A percentile compares a stretch with the other conserved stretches of the same genome.
Evolutionary conservation across 2,797 vertebrate genomes (phyloP).

Genomic region (Cirrhinus molitorella): DNA sequence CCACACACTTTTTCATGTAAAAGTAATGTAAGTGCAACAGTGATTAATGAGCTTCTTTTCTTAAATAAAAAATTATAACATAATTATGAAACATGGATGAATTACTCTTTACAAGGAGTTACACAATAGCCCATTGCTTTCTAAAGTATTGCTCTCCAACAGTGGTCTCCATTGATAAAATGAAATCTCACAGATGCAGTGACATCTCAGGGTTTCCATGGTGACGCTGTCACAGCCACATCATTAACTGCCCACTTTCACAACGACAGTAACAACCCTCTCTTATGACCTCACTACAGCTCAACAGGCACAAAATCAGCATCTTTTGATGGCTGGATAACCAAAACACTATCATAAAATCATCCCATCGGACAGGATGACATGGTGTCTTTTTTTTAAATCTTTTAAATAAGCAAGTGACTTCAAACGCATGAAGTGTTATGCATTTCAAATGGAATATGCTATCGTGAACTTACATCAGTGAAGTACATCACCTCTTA

Average conservation of each 20-base stretch:
- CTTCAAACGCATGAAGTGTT: slow-evolving; percentile 27
- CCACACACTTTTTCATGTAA: slow-evolving; percentile 5
- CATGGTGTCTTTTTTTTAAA: slow-evolving; percentile 15
- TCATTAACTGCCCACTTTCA: slow-evolving; percentile 50
- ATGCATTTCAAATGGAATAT: slow-evolving; percentile 40
- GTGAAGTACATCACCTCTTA: slow-evolving; percentile 23
- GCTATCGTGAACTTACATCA: slow-evolving; percentile 13
- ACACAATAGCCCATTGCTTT: slow-evolving; percentile 17
- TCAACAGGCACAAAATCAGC: slow-evolving; percentile 31
- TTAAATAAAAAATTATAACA: background rate
- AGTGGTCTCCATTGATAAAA: slow-evolving; percentile 47
- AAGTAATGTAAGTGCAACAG: background rate
- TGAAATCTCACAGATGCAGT: slow-evolving; percentile 27
- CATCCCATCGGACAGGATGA: slow-evolving; percentile 28
- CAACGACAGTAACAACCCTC: slow-evolving; percentile 37
- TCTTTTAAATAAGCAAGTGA: slow-evolving; percentile 31
- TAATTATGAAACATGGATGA: background rate
- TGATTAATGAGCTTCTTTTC: background rate
- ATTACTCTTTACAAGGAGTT: background rate
- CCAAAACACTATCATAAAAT: slow-evolving; percentile 23
- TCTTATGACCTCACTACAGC: slow-evolving; percentile 38
- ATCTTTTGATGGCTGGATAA: slow-evolving; percentile 35
- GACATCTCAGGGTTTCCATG: slow-evolving; percentile 47
- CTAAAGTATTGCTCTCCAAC: slow-evolving; percentile 4
- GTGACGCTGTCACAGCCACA: slow-evolving; percentile 48